Base-by-base conservation (phyloP, 2,797 vertebrate genomes). In the Diglossa cyanea region DNA sequence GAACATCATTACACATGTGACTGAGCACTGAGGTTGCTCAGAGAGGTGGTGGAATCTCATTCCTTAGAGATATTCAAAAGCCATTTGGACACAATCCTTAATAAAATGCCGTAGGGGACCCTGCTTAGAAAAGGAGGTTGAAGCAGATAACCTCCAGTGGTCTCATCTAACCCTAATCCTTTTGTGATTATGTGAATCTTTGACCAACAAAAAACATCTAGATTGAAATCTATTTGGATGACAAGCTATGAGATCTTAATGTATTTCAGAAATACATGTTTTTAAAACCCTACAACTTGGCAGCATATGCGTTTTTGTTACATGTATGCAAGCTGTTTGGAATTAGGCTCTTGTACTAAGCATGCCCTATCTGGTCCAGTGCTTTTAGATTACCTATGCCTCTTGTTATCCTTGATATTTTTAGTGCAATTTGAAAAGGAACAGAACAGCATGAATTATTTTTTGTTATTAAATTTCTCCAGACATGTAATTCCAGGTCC, bases 231-330 rank as follows among this genome's bases (percentile, higher is more conserved):
- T 55, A 18, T 33, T 71, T 74, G 7, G 3, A 7, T 60, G 15
- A 4, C 20, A 77, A 58, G 5, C 4, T 33, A 35, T 44, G 16
- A 77, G 4, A 55, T 50, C 77, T 78, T 61, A 1, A 40, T 1
- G 0, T 63, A 33, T 74, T 80, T 86, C 21, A 75, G 25, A 78
- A 93, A 33, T 48, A 39, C 0, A 0, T 0, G 0, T 16, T 65
- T 63, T 30, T 8, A 11, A 72, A 76, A 50, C 3, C 4, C 10
- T 55, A 35, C 15, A 71, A 5, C 30, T 73, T 86, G 39, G 8
- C 5, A 55, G 45, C 21, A 31, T 10, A 17, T 10, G 3, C 25
- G 6, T 57, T 2, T 83, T 39, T 53, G 26, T 55, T 48, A 18
- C 7, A 48, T 33, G 7, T 5, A 30, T 5, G 7, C 17, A 44